These are phyloP conservation scores for Chaetura pelagica DNA, from an alignment of 2,113 vertebrate species.

Conservation along the genomic window DNA sequence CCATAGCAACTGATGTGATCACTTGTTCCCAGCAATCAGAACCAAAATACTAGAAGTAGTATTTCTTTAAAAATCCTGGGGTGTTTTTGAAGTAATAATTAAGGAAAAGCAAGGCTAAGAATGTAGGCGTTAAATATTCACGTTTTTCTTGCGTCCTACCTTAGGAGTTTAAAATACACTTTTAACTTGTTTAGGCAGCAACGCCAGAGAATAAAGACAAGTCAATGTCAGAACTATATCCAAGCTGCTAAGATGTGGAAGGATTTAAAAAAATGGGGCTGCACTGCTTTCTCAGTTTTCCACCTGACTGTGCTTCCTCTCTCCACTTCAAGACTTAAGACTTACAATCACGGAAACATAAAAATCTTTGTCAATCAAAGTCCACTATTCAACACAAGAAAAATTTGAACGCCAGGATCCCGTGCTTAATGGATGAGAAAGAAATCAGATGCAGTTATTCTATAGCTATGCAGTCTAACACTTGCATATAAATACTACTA, in stretches of 20 bases:
- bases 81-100: background rate
- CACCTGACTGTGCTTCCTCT: background rate
- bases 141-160: background rate
- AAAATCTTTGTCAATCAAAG: background rate
- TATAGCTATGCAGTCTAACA: background rate
- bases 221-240: background rate
- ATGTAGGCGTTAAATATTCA: background rate
- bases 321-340: background rate
- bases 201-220: background rate
- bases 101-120: background rate
- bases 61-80: background rate
- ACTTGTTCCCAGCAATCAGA: background rate
- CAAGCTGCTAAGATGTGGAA: background rate
- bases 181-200: background rate
- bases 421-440: background rate
- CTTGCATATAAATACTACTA: background rate
- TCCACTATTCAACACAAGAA: background rate
- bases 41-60: background rate
- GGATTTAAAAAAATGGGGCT: background rate
- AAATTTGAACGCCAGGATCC: background rate
- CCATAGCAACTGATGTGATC: background rate
- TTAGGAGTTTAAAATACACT: background rate
- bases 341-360: background rate
- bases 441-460: background rate
- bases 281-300: background rate